Percentiles rank a stretch among this genome's conserved stretches.
Evolutionary conservation across 2,113 vertebrate species (phyloP).

Genomic region (Chrysemys picta): DNA sequence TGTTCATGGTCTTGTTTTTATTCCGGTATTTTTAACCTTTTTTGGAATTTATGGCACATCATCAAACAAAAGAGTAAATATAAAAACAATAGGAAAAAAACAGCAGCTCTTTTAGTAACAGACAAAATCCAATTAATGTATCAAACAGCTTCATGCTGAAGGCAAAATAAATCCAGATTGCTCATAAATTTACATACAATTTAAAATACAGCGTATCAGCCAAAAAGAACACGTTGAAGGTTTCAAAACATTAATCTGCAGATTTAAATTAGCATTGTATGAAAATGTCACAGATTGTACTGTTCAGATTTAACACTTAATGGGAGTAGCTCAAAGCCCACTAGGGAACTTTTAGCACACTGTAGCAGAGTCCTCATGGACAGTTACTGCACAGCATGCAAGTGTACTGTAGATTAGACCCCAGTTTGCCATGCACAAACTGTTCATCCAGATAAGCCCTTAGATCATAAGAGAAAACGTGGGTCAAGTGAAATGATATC

Average conservation of each 20-base stretch:
- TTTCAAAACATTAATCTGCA: not conserved
- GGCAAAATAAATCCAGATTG: not conserved
- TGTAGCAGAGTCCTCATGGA: no score
- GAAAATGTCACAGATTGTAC: not conserved
- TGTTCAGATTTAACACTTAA: not conserved
- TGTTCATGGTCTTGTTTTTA: slow-evolving; percentile 78
- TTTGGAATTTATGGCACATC: slow-evolving; percentile 48
- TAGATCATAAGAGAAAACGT: not conserved
- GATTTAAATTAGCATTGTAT: not conserved
- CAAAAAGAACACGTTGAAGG: not conserved
- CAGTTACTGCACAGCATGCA: no score
- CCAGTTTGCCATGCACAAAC: no score
- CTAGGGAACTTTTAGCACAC: no score
- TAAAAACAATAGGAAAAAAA: not conserved
- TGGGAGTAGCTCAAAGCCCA: no score
- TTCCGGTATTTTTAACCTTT: slow-evolving; percentile 82
- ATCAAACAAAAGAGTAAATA: not conserved
- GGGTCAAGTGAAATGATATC: not conserved
- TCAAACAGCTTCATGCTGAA: not conserved
- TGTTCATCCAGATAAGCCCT: not conserved
- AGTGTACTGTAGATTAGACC: no score
- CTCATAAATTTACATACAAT: not conserved
- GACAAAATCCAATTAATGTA: not conserved
- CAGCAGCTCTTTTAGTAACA: not conserved
- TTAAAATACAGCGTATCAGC: not conserved